Base-by-base conservation (phyloP, 2,797 vertebrate genomes). In the Gadopsis marmoratus region DNA sequence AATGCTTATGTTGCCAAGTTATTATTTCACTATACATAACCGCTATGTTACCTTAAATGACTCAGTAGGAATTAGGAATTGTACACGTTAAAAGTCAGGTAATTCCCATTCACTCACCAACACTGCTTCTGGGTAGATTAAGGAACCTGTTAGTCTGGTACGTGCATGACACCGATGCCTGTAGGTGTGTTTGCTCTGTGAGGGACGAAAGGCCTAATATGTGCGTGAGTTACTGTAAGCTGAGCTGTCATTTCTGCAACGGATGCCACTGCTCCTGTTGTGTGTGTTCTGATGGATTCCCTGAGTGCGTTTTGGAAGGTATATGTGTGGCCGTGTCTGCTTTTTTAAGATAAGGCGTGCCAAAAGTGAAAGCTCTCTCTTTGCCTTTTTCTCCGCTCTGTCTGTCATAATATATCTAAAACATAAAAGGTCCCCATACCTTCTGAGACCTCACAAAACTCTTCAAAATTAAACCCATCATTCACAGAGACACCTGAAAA, bases 381-480 rank as follows among this genome's bases (percentile, higher is more conserved):
- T 70, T 56, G 29, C 23, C 10, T 54, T 41, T 69, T 47, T 39
- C 37, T 43, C 48, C 7, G 2, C 23, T 47, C 33, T 53, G 56
- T 26, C 69, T 58, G 13, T 74, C 51, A 37, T 83, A 81, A 90
- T 85, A 71, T 68, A 88, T 88, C 61, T 85, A 50, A 89, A 85
- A 83, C 84, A 86, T 83, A 88, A 89, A 83, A 64, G 81, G 69
- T 71, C 41, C 39, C 23, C 14, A 26, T 74, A 71, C 81, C 82
- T 79, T 69, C 48, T 54, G 82, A 81, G 79, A 79, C 65, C 78
- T 83, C 61, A 55, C 77, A 83, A 78, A 79, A 79, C 29, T 56
- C 63, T 79, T 81, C 68, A 81, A 87, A 89, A 92, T 93, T 83
- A 91, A 91, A 91, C 51, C 76, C 71, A 91, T 94, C 79, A 89